These are phyloP conservation scores for Cromileptes altivelis DNA, from an alignment of 2,113 vertebrate species.

Conservation along the genomic window DNA sequence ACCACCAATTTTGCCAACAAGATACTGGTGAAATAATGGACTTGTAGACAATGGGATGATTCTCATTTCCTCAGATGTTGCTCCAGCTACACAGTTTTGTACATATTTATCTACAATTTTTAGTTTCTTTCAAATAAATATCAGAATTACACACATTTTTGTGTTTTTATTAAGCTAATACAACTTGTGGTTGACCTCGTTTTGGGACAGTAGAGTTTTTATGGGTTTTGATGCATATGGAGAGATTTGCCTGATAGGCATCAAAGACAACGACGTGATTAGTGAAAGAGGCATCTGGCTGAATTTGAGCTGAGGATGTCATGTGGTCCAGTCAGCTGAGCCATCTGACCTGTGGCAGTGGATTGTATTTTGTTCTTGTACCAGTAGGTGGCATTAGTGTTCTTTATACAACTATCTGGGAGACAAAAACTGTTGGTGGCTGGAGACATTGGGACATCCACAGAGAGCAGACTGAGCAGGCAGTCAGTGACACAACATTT, in stretches of 20 bases:
- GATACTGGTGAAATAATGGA: conserved; percentile 20
- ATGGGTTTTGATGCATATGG: too few species aligned
- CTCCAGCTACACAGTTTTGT: conserved; percentile 45
- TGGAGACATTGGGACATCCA: background rate
- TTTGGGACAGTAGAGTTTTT: background rate
- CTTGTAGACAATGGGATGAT: background rate
- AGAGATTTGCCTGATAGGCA: background rate
- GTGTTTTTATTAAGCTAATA: conserved; percentile 11
- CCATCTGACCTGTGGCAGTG: background rate
- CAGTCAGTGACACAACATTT: background rate
- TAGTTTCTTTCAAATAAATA: conserved; percentile 60
- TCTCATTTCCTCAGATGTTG: background rate
- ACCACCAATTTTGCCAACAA: background rate
- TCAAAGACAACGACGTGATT: background rate
- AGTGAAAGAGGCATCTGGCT: background rate
- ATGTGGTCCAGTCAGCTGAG: background rate
- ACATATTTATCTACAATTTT: conserved; percentile 47
- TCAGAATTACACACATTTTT: background rate
- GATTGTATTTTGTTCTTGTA: background rate
- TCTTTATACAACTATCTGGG: conserved; percentile 34
- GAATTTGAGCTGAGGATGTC: background rate
- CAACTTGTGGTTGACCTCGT: background rate
- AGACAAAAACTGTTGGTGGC: background rate
- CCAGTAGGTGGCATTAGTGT: conserved; percentile 83
- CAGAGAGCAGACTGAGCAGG: background rate